Conservation (phyloP, 1,140 invertebrate genomes). For the Drosophila gunungcola region DNA sequence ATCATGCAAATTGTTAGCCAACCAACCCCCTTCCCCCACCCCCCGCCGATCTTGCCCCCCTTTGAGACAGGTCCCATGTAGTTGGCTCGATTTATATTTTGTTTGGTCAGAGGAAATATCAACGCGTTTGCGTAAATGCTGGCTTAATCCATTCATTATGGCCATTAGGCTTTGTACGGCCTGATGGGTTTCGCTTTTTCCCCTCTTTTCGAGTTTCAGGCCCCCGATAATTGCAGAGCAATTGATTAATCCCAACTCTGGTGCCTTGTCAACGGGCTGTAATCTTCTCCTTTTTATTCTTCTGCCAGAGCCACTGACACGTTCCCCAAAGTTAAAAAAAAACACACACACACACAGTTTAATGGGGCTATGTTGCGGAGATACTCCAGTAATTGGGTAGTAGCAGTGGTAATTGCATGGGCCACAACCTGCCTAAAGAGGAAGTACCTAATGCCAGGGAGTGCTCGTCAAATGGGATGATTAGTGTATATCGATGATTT, state of each 20-base stretch:
- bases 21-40: too few species aligned
- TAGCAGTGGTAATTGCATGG: conserved; percentile 35
- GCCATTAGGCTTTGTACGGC: conserved; percentile 72
- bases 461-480: neutral
- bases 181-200: neutral
- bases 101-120: conserved; percentile 77
- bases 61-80: conserved; percentile 43
- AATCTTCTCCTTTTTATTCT: conserved; percentile 24
- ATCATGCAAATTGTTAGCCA: conserved; percentile 50
- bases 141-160: conserved; percentile 79
- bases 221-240: conserved; percentile 42
- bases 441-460: neutral
- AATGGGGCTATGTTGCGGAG: neutral
- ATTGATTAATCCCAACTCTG: conserved; percentile 49
- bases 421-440: neutral
- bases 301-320: conserved; percentile 30
- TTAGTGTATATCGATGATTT: conserved; percentile 17
- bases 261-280: conserved; percentile 41
- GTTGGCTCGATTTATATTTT: conserved; percentile 79
- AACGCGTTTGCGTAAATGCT: conserved; percentile 78
- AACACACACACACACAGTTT: too few species aligned
- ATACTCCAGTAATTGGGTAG: conserved; percentile 25
- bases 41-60: neutral
- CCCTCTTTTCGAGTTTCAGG: neutral
- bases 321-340: conserved; percentile 2